phyloP scores from a whole-genome alignment of 30 jellyfish, hydroid and myxozoan species.

The Turritopsis dohrnii region DNA sequence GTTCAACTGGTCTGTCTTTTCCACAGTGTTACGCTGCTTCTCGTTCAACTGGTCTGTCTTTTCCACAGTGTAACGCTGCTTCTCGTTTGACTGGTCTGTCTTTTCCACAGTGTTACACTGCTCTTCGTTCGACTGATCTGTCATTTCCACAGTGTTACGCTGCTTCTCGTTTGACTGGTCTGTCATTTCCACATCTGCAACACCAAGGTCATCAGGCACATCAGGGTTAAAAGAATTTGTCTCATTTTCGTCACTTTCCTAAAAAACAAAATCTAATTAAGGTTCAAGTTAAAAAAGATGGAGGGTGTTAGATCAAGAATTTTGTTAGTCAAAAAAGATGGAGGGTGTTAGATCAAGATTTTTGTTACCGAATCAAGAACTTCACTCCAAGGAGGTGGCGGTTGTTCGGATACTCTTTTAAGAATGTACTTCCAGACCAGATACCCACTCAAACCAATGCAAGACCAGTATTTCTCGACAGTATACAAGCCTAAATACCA shows the following conservation, averaged over 20 bases:
- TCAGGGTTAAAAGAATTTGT: neutral
- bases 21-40: too few relatives aligned
- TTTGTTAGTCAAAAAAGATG: neutral
- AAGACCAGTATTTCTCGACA: constrained; percentile 60
- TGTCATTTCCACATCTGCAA: neutral
- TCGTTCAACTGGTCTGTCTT: neutral
- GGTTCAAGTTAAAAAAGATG: neutral
- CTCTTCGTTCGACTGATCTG: neutral
- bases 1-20: too few relatives aligned
- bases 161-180: neutral
- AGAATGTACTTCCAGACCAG: constrained; percentile 49
- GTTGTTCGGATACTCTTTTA: constrained; percentile 50
- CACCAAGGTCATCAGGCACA: neutral
- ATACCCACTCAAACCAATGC: constrained; percentile 66
- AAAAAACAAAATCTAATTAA: neutral
- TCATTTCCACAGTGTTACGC: neutral
- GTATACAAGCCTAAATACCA: constrained; percentile 47
- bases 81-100: neutral
- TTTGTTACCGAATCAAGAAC: neutral
- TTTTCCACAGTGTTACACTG: neutral
- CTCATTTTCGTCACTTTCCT: neutral
- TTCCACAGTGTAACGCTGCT: neutral
- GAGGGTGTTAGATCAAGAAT: too few relatives aligned
- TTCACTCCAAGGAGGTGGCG: constrained; percentile 57
- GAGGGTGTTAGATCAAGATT: too few relatives aligned